Percentiles rank a stretch among this genome's conserved stretches.
Evolutionary conservation across 2,888 invertebrate genomes (phyloP).

Genomic region (Polyploca ridens): DNA sequence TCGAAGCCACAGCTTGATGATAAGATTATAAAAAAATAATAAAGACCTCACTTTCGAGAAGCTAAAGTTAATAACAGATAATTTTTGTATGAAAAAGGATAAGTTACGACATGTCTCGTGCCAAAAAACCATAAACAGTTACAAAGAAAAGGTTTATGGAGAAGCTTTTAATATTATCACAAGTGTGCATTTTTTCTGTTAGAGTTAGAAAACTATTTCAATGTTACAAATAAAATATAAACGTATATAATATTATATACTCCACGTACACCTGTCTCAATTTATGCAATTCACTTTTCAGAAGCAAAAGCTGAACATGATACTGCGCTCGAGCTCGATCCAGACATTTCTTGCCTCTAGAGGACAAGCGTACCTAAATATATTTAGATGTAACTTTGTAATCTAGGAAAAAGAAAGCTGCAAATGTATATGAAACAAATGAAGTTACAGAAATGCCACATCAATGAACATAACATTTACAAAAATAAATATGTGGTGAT

Average conservation of each 20-base stretch:
- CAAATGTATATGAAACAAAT: neutral
- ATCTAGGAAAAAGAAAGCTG: neutral
- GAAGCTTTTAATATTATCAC: neutral
- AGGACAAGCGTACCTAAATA: neutral
- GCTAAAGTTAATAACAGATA: slow-evolving; percentile 12
- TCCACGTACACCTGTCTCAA: neutral
- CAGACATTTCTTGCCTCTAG: slow-evolving; percentile 1
- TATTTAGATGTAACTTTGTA: neutral
- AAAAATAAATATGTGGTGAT: slow-evolving; percentile 29
- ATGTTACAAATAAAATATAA: neutral
- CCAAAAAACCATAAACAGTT: slow-evolving; percentile 6
- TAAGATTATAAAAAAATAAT: slow-evolving; percentile 50
- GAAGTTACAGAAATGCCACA: neutral
- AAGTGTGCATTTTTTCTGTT: neutral
- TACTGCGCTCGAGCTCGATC: slow-evolving; percentile 3
- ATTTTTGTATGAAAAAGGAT: slow-evolving; percentile 5
- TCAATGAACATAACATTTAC: neutral
- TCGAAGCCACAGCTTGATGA: slow-evolving; percentile 45
- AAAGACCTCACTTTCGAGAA: slow-evolving; percentile 22
- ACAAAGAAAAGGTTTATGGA: neutral
- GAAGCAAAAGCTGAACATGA: slow-evolving; percentile 1
- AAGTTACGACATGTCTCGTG: slow-evolving; percentile 4
- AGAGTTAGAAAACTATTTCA: neutral
- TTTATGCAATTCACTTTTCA: slow-evolving; percentile 5
- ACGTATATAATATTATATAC: neutral